Percentiles rank a stretch among this genome's conserved stretches.
These are phyloP conservation scores for Psephotus haematonotus DNA, from an alignment of 2,113 vertebrate species.

Conservation along the genomic window DNA sequence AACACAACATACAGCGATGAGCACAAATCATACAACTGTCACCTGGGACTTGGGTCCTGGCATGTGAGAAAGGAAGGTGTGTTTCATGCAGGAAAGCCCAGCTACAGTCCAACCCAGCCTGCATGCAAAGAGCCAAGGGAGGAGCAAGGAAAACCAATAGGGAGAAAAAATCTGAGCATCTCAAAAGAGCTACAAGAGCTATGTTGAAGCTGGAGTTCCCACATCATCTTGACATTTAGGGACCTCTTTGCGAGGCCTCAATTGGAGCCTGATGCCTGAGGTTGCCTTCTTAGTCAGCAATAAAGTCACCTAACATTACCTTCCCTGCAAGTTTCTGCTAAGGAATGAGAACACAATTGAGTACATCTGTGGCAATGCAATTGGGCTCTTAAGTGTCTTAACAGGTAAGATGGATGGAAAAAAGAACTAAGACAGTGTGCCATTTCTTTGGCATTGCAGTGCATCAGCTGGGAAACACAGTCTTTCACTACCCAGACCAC, in stretches of 20 bases:
- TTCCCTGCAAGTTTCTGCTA: neutral
- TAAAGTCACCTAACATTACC: neutral
- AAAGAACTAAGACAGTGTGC: neutral
- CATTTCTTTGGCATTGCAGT: neutral
- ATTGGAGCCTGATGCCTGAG: neutral
- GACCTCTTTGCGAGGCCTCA: neutral
- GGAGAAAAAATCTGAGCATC: too few species aligned
- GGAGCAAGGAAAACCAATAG: neutral
- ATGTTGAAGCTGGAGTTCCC: neutral
- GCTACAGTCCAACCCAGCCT: neutral
- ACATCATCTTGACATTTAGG: neutral
- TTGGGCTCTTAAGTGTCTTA: neutral
- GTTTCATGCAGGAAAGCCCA: neutral
- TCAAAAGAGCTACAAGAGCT: neutral
- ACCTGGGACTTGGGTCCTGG: neutral
- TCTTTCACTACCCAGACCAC: neutral
- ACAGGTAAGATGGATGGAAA: neutral
- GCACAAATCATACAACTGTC: neutral
- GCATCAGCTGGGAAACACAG: neutral
- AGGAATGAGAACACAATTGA: neutral
- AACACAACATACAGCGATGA: neutral
- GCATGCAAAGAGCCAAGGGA: neutral
- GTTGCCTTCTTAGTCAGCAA: too few species aligned
- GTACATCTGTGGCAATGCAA: rapidly evolving
- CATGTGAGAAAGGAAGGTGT: neutral